Conservation (phyloP, 2,113 vertebrate species). For the Zosterops hypoxanthus region DNA sequence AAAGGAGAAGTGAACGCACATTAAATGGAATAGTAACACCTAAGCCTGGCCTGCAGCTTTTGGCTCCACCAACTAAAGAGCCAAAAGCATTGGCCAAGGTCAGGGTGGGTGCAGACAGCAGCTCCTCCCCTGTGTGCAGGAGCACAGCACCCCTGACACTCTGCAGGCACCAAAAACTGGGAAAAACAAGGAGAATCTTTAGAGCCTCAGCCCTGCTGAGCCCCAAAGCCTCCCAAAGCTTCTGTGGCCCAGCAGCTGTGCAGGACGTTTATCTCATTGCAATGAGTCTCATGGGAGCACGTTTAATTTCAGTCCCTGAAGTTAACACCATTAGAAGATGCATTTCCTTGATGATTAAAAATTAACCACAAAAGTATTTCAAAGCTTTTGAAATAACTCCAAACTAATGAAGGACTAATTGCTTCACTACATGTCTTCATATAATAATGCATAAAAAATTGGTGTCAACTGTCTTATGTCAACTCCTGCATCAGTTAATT, state of each 20-base stretch:
- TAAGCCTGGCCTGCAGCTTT: neutral
- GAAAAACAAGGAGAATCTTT: neutral
- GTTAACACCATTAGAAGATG: slow-evolving; percentile 57
- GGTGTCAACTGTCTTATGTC: slow-evolving; percentile 68
- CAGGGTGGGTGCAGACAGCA: neutral
- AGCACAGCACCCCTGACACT: neutral
- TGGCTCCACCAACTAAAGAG: neutral
- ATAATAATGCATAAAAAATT: slow-evolving; percentile 70
- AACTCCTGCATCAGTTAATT: slow-evolving; percentile 77
- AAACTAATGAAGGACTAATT: slow-evolving; percentile 79
- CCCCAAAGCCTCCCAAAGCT: neutral
- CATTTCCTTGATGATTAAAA: slow-evolving; percentile 74
- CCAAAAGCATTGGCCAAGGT: neutral
- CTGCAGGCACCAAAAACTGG: neutral
- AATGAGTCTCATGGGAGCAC: neutral
- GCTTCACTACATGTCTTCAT: slow-evolving; percentile 71
- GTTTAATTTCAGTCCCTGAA: slow-evolving; percentile 51
- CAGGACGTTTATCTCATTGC: neutral
- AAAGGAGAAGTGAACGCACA: neutral
- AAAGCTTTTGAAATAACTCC: slow-evolving; percentile 73
- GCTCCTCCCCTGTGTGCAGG: neutral
- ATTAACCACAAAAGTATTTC: slow-evolving; percentile 73
- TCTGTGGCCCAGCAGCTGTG: neutral
- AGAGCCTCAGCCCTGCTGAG: neutral
- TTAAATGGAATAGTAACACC: neutral